These are phyloP conservation scores for Danio aesculapii DNA, from an alignment of 2,797 vertebrate genomes.

Conservation along the genomic window DNA sequence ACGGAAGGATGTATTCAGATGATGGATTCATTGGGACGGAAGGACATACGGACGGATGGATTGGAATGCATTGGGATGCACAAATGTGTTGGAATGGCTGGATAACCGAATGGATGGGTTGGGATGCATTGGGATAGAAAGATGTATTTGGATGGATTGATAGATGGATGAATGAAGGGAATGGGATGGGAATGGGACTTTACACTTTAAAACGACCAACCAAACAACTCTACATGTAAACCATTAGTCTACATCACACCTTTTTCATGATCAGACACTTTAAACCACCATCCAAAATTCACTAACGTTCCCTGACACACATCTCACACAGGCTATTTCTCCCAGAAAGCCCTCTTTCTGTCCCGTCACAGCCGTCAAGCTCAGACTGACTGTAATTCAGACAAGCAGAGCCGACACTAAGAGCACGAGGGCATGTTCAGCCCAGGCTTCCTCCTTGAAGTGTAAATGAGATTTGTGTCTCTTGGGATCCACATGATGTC, in stretches of 20 bases:
- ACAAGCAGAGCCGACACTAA: constrained; percentile 34
- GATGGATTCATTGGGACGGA: no score
- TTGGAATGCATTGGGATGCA: no score
- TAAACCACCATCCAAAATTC: constrained; percentile 10
- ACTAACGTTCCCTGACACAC: not conserved
- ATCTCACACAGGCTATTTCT: constrained; percentile 18
- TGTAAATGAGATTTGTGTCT: constrained; percentile 45
- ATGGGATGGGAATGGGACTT: no score
- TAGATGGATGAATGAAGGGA: no score
- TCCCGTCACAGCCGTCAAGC: constrained; percentile 11
- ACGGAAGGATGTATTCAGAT: no score
- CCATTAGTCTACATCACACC: not conserved
- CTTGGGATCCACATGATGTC: constrained; percentile 35
- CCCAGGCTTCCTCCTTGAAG: constrained; percentile 27
- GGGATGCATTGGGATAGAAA: no score
- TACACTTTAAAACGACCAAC: not conserved
- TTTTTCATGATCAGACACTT: not conserved
- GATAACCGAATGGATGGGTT: no score
- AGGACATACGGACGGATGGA: no score
- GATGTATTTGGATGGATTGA: no score
- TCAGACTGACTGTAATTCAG: constrained; percentile 35
- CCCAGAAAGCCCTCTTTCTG: constrained; percentile 28
- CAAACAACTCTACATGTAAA: not conserved
- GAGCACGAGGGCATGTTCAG: constrained; percentile 26
- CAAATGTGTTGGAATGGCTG: no score